Base-by-base conservation (phyloP, 2,113 vertebrate species). In the Tenebrosternarchus preto region DNA sequence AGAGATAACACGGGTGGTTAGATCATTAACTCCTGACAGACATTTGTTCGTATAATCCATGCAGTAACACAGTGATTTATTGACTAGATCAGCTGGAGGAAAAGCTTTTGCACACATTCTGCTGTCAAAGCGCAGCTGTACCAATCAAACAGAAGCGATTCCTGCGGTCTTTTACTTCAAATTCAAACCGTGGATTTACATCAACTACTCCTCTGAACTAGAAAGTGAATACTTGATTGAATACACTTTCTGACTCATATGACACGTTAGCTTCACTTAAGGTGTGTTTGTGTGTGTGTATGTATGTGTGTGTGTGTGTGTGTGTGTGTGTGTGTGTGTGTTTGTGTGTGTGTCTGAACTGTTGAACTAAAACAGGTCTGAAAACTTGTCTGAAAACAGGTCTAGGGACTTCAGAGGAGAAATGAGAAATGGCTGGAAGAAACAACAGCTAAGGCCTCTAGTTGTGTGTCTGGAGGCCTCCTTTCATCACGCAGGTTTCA, bases 321-420 rank as follows among this genome's bases (percentile, higher is more conserved):
- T 46, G 27, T 20, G 6, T 70, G 67, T 39, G 66, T 63, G 60
- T 36, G 63, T 67, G 63, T 36, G 25, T 64, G 50, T 73, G 69
- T 33, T 0, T 55, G 63, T 39, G 17, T 53, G 17, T 73, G 39
- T 56, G 7, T 20, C 5, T 70, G n/a, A n/a, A n/a, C 53, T 27
- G 24, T 17, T 60, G 36, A 67, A 43, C 33, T 57, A 67, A 46
- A 81, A 82, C 76, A 71, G 76, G 57, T 71, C 66, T 71, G 22
- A 72, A 71, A 82, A 82, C 81, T 73, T 67, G 81, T 82, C 68
- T 82, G 55, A 59, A 77, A 82, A 82, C 81, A 73, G 81, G 81
- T 82, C 69, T 78, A 17, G 50, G 76, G 5, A 82, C 22, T 71
- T 77, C 0, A 20, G 27, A 36, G 22, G 67, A 70, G 50, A 70